Percentiles rank a stretch among this genome's conserved stretches.
phyloP scores from a whole-genome alignment of 2,113 vertebrate genomes.

The Orthonyx spaldingii region DNA sequence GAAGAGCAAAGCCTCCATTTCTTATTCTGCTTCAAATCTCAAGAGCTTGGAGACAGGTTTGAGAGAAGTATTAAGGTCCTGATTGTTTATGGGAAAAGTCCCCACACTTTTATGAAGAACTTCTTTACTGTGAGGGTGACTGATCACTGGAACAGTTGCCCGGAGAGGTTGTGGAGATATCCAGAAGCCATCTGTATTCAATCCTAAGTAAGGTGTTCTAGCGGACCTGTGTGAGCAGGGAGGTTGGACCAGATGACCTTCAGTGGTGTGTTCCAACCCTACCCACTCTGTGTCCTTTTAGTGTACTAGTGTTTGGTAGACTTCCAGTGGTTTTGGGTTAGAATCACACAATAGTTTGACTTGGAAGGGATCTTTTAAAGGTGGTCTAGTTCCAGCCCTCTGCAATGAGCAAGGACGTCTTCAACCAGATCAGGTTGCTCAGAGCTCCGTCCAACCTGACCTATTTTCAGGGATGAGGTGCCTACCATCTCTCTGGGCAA shows the following conservation, averaged over 20 bases:
- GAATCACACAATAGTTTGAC: neutral
- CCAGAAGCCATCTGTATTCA: neutral
- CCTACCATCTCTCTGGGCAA: neutral
- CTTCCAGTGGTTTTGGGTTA: neutral
- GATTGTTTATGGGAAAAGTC: neutral
- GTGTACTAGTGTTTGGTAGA: neutral
- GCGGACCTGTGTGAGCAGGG: neutral
- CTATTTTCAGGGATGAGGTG: neutral
- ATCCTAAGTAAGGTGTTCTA: accelerated
- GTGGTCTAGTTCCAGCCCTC: neutral
- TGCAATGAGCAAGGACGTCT: neutral
- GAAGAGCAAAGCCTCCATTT: neutral
- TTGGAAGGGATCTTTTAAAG: neutral
- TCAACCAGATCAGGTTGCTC: neutral
- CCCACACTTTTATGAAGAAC: neutral
- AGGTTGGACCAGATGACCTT: neutral
- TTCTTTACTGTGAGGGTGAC: neutral
- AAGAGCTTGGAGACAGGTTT: neutral
- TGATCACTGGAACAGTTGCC: neutral
- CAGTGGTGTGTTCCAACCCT: neutral
- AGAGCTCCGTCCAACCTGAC: neutral
- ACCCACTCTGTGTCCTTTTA: neutral
- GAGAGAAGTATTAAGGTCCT: neutral
- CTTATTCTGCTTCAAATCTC: neutral
- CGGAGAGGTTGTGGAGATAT: neutral